These are phyloP conservation scores for Cynodonichthys magdalenae DNA, from an alignment of 2,797 vertebrate species.

Conservation along the genomic window DNA sequence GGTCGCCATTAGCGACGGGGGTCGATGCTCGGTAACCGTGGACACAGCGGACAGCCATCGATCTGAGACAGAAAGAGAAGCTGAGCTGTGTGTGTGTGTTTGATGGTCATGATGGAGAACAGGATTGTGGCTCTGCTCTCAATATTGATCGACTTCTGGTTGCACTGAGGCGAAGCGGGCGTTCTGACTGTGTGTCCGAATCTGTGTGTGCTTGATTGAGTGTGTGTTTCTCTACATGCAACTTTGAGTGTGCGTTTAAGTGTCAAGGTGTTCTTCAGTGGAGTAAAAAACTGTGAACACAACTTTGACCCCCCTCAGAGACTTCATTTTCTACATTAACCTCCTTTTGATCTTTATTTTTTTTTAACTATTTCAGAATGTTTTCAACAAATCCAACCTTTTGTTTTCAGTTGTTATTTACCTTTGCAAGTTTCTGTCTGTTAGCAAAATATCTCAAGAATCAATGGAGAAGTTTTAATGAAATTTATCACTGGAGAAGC, in stretches of 20 bases:
- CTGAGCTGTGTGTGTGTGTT: constrained; percentile 33
- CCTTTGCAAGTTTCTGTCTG: no score
- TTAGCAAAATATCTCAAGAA: no score
- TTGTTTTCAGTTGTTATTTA: no score
- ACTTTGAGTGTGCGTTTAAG: constrained; percentile 27
- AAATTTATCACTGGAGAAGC: no score
- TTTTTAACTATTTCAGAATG: background rate
- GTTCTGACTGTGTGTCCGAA: constrained; percentile 45
- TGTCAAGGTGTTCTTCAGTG: constrained; percentile 45
- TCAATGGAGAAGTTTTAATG: no score
- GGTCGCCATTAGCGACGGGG: constrained; percentile 77
- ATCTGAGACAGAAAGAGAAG: constrained; percentile 48
- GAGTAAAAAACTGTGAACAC: constrained; percentile 49
- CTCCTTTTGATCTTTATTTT: constrained; percentile 9
- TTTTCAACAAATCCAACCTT: no score
- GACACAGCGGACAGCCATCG: constrained; percentile 76
- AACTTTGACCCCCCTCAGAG: constrained; percentile 31
- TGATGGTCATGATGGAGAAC: constrained; percentile 70
- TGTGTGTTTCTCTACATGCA: constrained; percentile 24
- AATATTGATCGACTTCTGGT: constrained; percentile 72
- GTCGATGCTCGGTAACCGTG: constrained; percentile 77
- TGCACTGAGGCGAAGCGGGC: constrained; percentile 68
- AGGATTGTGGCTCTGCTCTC: constrained; percentile 64
- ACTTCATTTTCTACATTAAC: constrained; percentile 35
- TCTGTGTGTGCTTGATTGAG: constrained; percentile 15